These are phyloP conservation scores for Sepioteuthis lessoniana DNA, from an alignment of 2,888 invertebrate species.

Conservation along the genomic window DNA sequence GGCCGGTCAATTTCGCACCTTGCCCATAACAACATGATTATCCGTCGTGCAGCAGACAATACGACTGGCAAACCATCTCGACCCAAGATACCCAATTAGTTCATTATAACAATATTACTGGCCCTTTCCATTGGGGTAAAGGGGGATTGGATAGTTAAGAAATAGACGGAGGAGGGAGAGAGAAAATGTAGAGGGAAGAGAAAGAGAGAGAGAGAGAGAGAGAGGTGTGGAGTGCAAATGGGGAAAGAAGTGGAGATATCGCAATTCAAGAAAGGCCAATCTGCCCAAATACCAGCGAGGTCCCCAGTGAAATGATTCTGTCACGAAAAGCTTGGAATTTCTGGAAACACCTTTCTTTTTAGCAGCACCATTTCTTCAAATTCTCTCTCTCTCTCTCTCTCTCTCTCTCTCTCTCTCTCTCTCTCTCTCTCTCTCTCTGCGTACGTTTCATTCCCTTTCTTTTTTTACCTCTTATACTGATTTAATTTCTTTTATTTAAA, in stretches of 20 bases:
- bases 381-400: background rate
- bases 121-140: background rate
- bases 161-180: background rate
- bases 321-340: conserved; percentile 33
- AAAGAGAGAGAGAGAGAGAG: background rate
- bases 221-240: background rate
- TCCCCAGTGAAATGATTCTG: conserved; percentile 33
- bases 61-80: conserved; percentile 23
- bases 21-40: conserved; percentile 21
- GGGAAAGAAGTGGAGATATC: background rate
- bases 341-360: background rate
- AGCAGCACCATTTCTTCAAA: background rate
- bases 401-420: background rate
- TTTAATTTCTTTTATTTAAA: background rate
- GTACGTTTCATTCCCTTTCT: background rate
- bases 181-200: background rate
- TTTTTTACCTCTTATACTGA: background rate
- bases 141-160: background rate
- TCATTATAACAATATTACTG: conserved; percentile 23
- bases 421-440: background rate
- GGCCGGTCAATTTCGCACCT: background rate
- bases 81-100: conserved; percentile 33
- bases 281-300: background rate
- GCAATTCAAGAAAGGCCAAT: conserved; percentile 23
- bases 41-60: background rate